These are phyloP conservation scores for Helogale parvula DNA, from an alignment of 2,113 vertebrate genomes.

Conservation along the genomic window DNA sequence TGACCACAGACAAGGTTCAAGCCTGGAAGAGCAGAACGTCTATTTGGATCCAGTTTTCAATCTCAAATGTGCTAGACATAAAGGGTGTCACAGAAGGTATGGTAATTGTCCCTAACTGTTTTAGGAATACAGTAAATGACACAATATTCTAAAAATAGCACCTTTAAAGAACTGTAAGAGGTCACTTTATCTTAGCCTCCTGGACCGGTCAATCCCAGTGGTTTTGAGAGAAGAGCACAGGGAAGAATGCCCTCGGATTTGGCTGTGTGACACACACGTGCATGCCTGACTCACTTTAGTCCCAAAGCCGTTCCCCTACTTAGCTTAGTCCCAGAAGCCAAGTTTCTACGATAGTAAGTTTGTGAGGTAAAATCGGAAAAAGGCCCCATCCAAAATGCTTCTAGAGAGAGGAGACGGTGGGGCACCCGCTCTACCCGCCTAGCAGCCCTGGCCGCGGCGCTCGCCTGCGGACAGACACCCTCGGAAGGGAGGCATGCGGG, in stretches of 20 bases:
- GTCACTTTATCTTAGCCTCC: slow-evolving; percentile 68
- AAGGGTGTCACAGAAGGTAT: slow-evolving; percentile 28
- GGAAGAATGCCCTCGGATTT: neutral
- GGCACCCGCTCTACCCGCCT: neutral
- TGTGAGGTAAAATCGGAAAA: slow-evolving; percentile 77
- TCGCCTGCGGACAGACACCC: neutral
- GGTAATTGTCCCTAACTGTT: slow-evolving; percentile 58
- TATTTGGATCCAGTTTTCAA: neutral
- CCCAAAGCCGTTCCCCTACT: slow-evolving; percentile 70
- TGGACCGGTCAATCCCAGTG: slow-evolving; percentile 53
- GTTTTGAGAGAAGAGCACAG: neutral
- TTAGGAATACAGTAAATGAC: slow-evolving; percentile 60
- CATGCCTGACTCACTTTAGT: slow-evolving; percentile 7
- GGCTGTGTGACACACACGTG: neutral
- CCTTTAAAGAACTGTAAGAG: slow-evolving; percentile 68
- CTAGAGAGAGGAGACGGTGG: neutral
- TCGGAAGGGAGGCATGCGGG: neutral
- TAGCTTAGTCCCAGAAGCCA: slow-evolving; percentile 69
- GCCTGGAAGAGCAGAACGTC: slow-evolving; percentile 18
- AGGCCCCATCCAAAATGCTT: slow-evolving; percentile 48
- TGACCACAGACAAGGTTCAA: neutral
- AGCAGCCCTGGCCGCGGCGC: neutral
- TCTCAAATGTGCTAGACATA: slow-evolving; percentile 54
- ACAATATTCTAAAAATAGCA: slow-evolving; percentile 76
- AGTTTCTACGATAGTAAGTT: slow-evolving; percentile 66